These are phyloP conservation scores for Albula glossodonta DNA, from an alignment of 2,113 vertebrate genomes.

Conservation along the genomic window DNA sequence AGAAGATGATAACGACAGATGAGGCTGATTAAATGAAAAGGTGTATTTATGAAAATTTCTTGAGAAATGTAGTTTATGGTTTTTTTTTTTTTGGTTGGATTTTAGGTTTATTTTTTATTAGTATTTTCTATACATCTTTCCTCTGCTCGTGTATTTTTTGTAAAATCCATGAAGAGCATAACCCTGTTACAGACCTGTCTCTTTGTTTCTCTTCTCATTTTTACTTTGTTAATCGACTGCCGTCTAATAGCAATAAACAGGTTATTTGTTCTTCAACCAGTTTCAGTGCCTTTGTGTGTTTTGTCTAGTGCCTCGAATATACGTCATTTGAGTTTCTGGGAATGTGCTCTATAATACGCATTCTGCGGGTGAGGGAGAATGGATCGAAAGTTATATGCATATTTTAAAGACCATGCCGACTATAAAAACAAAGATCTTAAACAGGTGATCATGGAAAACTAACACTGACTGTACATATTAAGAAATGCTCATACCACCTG, in stretches of 20 bases:
- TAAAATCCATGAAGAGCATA: background rate
- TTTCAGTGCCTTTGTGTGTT: background rate
- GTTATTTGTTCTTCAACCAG: background rate
- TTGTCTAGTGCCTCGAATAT: background rate
- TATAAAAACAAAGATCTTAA: too few relatives aligned
- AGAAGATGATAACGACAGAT: background rate
- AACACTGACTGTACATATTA: too few relatives aligned
- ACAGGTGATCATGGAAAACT: too few relatives aligned
- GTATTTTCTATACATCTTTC: background rate
- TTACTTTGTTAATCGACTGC: background rate
- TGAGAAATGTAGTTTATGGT: background rate
- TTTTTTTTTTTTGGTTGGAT: conserved; percentile 1
- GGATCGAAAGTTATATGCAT: too few relatives aligned
- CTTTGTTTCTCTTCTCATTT: background rate
- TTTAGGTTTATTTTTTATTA: background rate
- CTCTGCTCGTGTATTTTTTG: background rate
- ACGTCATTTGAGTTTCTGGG: background rate
- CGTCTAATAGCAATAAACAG: background rate
- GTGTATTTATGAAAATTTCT: background rate
- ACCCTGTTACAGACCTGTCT: background rate
- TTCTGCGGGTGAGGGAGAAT: too few relatives aligned
- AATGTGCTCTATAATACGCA: background rate
- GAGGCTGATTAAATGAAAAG: background rate
- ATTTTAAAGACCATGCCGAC: too few relatives aligned
- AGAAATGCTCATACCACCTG: too few relatives aligned